phyloP scores from a whole-genome alignment of 1,140 invertebrate genomes.

The Orchestia grillus region DNA sequence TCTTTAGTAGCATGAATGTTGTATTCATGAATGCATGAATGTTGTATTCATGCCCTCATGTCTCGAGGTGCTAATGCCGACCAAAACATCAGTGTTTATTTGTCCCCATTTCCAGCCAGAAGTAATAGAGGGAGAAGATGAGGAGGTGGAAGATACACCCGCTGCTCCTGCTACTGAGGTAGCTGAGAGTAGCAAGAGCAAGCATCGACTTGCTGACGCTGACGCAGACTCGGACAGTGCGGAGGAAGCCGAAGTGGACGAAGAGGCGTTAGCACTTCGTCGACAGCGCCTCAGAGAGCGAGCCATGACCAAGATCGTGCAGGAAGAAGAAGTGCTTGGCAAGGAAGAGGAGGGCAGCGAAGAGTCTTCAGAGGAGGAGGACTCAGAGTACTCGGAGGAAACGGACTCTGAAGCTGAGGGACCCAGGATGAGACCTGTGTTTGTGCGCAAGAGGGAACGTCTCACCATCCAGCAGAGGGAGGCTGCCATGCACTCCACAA shows the following conservation, averaged over 20 bases:
- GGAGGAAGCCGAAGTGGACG: conserved; percentile 77
- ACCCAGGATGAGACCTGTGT: conserved; percentile 95
- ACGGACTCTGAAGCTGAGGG: conserved; percentile 87
- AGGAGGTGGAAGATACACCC: conserved; percentile 63
- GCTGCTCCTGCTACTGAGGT: conserved; percentile 51
- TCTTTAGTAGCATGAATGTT: too few species aligned
- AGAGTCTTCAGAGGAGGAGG: conserved; percentile 83
- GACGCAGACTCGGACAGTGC: conserved; percentile 67
- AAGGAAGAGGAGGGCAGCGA: conserved; percentile 77
- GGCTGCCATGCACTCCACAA: conserved; percentile 86
- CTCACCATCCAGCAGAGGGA: conserved; percentile 96
- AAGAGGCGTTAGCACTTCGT: conserved; percentile 86
- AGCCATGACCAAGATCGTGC: conserved; percentile 79
- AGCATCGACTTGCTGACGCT: conserved; percentile 65
- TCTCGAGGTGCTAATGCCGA: neutral
- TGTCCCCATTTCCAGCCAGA: conserved; percentile 74
- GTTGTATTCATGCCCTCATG: too few species aligned
- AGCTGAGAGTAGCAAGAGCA: conserved; percentile 60
- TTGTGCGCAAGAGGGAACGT: conserved; percentile 94
- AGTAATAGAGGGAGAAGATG: conserved; percentile 79
- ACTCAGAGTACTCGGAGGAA: conserved; percentile 88
- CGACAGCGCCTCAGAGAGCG: conserved; percentile 80
- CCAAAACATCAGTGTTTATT: neutral
- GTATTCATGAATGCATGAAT: too few species aligned
- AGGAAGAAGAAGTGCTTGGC: conserved; percentile 72